These are phyloP conservation scores for Melanotaenia trifasciata DNA, from an alignment of 2,797 vertebrate genomes.

Conservation along the genomic window DNA sequence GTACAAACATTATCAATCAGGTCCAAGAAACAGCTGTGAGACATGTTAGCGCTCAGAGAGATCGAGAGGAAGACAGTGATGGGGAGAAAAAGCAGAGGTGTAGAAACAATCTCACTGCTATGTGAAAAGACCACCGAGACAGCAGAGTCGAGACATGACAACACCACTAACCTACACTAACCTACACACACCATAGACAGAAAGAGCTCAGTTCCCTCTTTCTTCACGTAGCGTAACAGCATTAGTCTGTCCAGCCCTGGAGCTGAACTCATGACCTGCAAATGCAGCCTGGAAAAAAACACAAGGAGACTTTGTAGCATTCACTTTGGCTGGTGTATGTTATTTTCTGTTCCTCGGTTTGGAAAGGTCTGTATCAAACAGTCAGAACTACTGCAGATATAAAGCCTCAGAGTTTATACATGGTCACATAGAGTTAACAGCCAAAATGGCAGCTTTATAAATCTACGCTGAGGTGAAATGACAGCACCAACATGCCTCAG, in stretches of 20 bases:
- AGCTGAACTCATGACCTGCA: slow-evolving; percentile 39
- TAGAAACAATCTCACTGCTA: slow-evolving; percentile 30
- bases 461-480: background rate
- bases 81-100: background rate
- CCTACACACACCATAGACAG: background rate
- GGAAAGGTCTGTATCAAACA: slow-evolving; percentile 15
- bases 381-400: slow-evolving; percentile 2
- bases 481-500: no score
- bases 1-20: no score
- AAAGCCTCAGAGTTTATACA: slow-evolving; percentile 23
- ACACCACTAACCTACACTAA: background rate
- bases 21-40: no score
- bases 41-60: slow-evolving; percentile 1
- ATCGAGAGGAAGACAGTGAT: background rate
- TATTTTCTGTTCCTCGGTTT: slow-evolving; percentile 8
- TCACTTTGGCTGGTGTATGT: background rate
- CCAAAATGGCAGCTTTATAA: slow-evolving; percentile 1
- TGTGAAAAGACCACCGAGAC: slow-evolving; percentile 39
- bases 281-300: slow-evolving; percentile 6
- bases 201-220: slow-evolving; percentile 3
- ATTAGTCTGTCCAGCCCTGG: background rate
- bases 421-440: background rate
- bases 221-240: slow-evolving; percentile 32
- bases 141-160: slow-evolving; percentile 32
- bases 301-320: background rate